phyloP scores from a whole-genome alignment of 2,888 invertebrate genomes.

The Ectemnius cavifrons region DNA sequence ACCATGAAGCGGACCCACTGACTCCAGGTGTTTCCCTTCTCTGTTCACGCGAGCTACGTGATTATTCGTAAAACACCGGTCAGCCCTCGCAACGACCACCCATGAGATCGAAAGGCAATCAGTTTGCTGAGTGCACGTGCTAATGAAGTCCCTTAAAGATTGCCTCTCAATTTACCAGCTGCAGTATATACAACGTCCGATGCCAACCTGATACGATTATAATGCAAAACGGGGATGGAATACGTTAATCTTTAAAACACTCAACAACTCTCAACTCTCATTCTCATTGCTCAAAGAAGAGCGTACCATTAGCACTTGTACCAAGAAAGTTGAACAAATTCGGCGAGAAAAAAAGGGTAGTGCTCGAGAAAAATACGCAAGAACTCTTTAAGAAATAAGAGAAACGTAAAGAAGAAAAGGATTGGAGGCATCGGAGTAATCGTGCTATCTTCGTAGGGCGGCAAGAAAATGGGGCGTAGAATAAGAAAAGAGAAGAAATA shows the following conservation, averaged over 20 bases:
- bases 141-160: slow-evolving; percentile 8
- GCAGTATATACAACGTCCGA: no score
- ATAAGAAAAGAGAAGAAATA: slow-evolving; percentile 40
- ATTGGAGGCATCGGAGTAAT: slow-evolving; percentile 30
- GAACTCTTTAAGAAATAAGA: not conserved
- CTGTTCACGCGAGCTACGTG: slow-evolving; percentile 26
- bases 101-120: slow-evolving; percentile 33
- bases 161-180: not conserved
- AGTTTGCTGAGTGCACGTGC: slow-evolving; percentile 8
- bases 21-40: slow-evolving; percentile 2
- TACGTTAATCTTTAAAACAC: no score
- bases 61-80: slow-evolving; percentile 27
- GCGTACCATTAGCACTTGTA: no score
- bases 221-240: no score
- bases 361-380: not conserved
- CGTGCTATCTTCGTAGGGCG: slow-evolving; percentile 21
- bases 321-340: no score
- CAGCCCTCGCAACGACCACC: slow-evolving; percentile 28
- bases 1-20: slow-evolving; percentile 7
- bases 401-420: slow-evolving; percentile 7
- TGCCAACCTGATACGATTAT: no score
- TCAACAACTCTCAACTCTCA: no score
- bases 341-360: not conserved
- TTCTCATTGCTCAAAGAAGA: no score
- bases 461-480: slow-evolving; percentile 42